Evolutionary conservation across 2,113 vertebrate species (phyloP).

Genomic region (Penelope pileata): DNA sequence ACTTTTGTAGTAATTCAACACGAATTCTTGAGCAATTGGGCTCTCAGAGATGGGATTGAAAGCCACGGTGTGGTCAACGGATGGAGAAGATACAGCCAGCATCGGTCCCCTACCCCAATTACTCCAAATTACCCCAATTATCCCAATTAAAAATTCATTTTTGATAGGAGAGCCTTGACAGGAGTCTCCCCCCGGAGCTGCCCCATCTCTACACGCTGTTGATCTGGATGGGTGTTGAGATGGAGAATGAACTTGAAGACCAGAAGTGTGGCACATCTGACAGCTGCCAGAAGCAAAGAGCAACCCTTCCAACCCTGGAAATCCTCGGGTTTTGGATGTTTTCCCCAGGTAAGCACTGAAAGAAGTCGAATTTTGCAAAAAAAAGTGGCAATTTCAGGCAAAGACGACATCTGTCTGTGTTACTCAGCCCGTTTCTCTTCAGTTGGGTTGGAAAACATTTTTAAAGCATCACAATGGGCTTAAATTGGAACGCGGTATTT

Average conservation of each 20-base stretch:
- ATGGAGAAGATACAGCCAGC: no score
- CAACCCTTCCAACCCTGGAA: neutral
- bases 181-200: neutral
- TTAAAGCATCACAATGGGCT: neutral
- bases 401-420: neutral
- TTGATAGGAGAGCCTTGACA: neutral
- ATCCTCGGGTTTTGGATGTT: neutral
- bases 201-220: neutral
- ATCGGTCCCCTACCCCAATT: no score
- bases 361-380: neutral
- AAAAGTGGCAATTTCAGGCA: neutral
- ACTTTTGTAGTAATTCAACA: no score
- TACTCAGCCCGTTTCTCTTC: neutral
- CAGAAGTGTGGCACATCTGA: fast-evolving
- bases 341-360: neutral
- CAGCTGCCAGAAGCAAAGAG: neutral
- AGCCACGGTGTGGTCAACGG: neutral
- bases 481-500: neutral
- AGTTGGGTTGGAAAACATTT: neutral
- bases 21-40: no score
- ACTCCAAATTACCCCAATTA: no score
- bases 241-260: neutral
- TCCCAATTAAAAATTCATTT: neutral
- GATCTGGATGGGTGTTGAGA: neutral
- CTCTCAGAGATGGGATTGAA: neutral